A percentile compares a stretch with the other conserved stretches of the same genome.
Conservation (phyloP, 1,140 invertebrate species). For the Pygmarrhopalites habei region DNA sequence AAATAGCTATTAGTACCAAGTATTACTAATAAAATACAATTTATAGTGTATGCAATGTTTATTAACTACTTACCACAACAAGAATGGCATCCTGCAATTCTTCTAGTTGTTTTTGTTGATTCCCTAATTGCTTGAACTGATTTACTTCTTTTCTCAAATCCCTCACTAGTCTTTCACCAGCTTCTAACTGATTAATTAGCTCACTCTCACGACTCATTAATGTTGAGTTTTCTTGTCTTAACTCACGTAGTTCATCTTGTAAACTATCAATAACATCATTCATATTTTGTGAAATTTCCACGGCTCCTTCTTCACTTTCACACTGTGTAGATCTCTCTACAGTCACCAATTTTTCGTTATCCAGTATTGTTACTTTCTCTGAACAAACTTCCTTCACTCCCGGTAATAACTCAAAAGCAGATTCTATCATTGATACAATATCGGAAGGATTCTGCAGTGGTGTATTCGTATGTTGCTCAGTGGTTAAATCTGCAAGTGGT, state of each 20-base stretch:
- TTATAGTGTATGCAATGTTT: too few relatives aligned
- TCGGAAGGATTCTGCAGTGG: too few relatives aligned
- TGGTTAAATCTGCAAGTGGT: too few relatives aligned
- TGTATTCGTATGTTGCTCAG: too few relatives aligned
- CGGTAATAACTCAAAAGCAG: background rate
- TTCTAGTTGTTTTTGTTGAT: background rate
- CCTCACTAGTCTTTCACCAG: slow-evolving; percentile 25
- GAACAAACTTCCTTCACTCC: background rate
- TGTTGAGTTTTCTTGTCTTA: slow-evolving; percentile 17
- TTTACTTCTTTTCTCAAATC: slow-evolving; percentile 25
- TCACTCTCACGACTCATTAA: slow-evolving; percentile 22
- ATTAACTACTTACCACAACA: background rate
- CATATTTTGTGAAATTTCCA: too few relatives aligned
- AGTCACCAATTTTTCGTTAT: background rate
- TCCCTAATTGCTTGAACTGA: slow-evolving; percentile 17
- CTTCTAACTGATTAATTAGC: slow-evolving; percentile 18
- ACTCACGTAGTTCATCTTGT: slow-evolving; percentile 20
- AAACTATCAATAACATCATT: slow-evolving; percentile 18
- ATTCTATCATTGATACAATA: background rate
- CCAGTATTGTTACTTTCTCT: background rate
- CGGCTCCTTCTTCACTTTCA: background rate
- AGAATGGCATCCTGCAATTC: background rate
- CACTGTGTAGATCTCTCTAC: slow-evolving; percentile 1
- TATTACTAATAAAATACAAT: slow-evolving; percentile 1
- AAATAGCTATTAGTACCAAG: background rate